Evolutionary conservation across 2,888 invertebrate genomes (phyloP), one percentile per base, ranked within the genome.

Genomic region (Furcula furcula): DNA sequence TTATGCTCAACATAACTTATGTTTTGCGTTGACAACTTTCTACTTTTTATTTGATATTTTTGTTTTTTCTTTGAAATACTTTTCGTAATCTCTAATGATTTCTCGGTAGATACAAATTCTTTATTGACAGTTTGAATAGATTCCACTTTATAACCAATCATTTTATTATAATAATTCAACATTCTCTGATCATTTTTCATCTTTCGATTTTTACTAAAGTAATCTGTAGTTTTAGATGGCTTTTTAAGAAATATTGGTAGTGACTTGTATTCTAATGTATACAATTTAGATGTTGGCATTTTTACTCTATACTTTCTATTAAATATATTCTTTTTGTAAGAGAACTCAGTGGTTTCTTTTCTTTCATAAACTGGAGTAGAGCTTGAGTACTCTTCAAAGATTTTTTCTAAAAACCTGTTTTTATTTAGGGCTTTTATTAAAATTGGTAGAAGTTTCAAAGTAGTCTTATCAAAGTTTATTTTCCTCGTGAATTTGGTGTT

Each of bases 111-210:
- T 15, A 56, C 58, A 22, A 53, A 42, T 11, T 58, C 40, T 25
- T 13, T 18, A 11, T 21, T 29, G 25, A 20, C 19, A 29, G 7
- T 42, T 14, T 34, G 29, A 11, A n/a, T 12, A 10, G 18, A 18
- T 18, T 9, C 54, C 14, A 65, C 62, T 57, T 59, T 80, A 6
- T 75, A 75, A 33, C 46, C 73, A 11, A 77, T 69, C 76, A 82
- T 82, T 65, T 81, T 82, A 37, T 82, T 72, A 1, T 85, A 63
- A 46, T 80, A 82, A 29, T 76, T 75, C 32, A 77, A 55, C n/a
- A 80, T 67, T 50, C 77, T 68, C 47, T 81, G 60, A 36, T 82
- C 76, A 29, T 82, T 75, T 51, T 76, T 76, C 16, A 76, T 70
- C 53, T 84, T 81, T 44, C 75, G 73, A 14, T 68, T 62, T 61